phyloP scores from a whole-genome alignment of 2,797 vertebrate genomes.

The Periophthalmus magnuspinnatus region DNA sequence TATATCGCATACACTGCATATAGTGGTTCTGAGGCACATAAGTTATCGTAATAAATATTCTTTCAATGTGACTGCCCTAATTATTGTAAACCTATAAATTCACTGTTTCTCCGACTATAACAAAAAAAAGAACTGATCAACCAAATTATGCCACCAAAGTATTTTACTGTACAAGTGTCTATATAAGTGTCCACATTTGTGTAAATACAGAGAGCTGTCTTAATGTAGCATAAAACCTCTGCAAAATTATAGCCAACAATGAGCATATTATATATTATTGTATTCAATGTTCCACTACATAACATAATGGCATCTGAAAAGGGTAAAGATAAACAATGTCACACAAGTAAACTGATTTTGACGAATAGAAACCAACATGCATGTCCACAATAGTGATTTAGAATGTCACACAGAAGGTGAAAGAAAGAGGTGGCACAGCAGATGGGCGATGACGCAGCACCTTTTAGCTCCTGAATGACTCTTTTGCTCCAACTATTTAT shows the following conservation, averaged over 20 bases:
- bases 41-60: too few relatives aligned
- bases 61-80: too few relatives aligned
- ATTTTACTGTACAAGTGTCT: too few relatives aligned
- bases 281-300: background rate
- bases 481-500: constrained; percentile 41
- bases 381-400: constrained; percentile 14
- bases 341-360: constrained; percentile 22
- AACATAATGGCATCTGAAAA: background rate
- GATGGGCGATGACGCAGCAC: constrained; percentile 41
- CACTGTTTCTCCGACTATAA: background rate
- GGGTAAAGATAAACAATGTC: background rate
- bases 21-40: too few relatives aligned
- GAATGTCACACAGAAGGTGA: constrained; percentile 7
- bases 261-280: background rate
- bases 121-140: background rate
- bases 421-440: constrained; percentile 42
- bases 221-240: background rate
- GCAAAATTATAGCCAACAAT: background rate
- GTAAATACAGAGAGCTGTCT: too few relatives aligned
- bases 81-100: background rate
- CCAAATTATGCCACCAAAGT: too few relatives aligned
- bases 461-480: constrained; percentile 33
- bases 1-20: too few relatives aligned
- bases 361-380: constrained; percentile 22
- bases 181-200: too few relatives aligned